Evolutionary conservation across 2,113 vertebrate genomes (phyloP), one percentile per base, ranked within the genome.

Genomic region (Apistogramma diplotaenia): DNA sequence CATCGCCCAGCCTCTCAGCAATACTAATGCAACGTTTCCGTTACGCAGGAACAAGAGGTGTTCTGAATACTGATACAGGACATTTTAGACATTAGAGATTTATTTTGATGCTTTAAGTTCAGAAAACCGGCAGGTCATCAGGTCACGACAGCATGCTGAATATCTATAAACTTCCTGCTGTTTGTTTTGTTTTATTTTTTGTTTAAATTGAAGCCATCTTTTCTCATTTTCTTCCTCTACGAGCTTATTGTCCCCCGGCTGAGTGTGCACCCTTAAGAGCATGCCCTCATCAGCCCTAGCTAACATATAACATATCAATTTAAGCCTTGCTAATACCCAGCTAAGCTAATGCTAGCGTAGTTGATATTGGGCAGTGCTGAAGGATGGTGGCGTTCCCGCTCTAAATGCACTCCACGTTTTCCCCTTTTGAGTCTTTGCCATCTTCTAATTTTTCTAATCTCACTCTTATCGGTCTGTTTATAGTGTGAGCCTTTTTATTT

Each of bases 361-460:
- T 19, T 37, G 59, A 37, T 37, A 33, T 33, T 33, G 31, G 31
- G 31, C 29, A 31, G 29, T 6, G 29, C 29, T 31, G 29, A 31
- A 5, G 29, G 7, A 62, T 62, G 21, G 37, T 62, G 23, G 0
- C 0, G 33, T 0, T 37, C 15, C 33, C 37, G 59, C 2, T 61
- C 59, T 11, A 37, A 37, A 37, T 37, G 35, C 31, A 61, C 59
- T 61, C 59, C 59, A 37, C 11, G 21, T 21, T 11, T 11, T 61
- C 11, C 13, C 5, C 5, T 29, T 29, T 33, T 2, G 5, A 33
- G 31, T 8, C 33, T 33, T 33, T 33, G 59, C 21, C 19, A 60
- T 60, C 2, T 60, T 35, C 31, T 21, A 35, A 4, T 23, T 23
- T 25, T 23, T 27, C 19, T 51, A 12, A 0, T 3, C 2, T 31